These are phyloP conservation scores for Synergus japonicus DNA, from an alignment of 2,888 invertebrate genomes.

Conservation along the genomic window DNA sequence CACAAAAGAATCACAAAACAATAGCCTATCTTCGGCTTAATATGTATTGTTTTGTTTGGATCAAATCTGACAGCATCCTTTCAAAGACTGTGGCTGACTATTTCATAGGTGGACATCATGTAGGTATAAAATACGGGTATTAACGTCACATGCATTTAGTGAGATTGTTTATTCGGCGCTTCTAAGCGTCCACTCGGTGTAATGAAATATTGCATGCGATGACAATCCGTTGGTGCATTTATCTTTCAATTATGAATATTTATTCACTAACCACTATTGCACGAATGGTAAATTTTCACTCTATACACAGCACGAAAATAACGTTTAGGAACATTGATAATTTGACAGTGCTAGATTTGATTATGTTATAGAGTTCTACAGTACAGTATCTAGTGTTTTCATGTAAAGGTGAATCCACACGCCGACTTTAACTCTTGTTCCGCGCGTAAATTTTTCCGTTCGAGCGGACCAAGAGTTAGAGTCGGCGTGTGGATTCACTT, in stretches of 20 bases:
- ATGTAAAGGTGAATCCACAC: too few relatives aligned
- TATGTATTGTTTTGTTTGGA: background rate
- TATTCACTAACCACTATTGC: slow-evolving; percentile 1
- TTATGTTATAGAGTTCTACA: background rate
- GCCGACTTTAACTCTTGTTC: too few relatives aligned
- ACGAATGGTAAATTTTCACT: background rate
- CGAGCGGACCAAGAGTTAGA: too few relatives aligned
- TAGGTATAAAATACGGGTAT: slow-evolving; percentile 4
- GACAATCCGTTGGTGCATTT: background rate
- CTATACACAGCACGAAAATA: background rate
- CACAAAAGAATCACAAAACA: too few relatives aligned
- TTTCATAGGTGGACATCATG: background rate
- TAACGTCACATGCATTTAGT: background rate
- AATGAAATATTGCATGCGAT: background rate
- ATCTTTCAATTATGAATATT: background rate
- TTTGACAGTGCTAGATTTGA: background rate
- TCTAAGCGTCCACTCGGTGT: background rate
- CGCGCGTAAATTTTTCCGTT: too few relatives aligned
- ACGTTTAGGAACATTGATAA: background rate
- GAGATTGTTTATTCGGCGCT: background rate
- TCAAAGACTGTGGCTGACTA: background rate
- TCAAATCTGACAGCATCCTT: background rate
- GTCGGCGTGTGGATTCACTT: too few relatives aligned
- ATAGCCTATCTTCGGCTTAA: background rate
- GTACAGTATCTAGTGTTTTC: background rate